Base-by-base conservation (phyloP, 2,888 invertebrate species). In the Linyphia triangularis region DNA sequence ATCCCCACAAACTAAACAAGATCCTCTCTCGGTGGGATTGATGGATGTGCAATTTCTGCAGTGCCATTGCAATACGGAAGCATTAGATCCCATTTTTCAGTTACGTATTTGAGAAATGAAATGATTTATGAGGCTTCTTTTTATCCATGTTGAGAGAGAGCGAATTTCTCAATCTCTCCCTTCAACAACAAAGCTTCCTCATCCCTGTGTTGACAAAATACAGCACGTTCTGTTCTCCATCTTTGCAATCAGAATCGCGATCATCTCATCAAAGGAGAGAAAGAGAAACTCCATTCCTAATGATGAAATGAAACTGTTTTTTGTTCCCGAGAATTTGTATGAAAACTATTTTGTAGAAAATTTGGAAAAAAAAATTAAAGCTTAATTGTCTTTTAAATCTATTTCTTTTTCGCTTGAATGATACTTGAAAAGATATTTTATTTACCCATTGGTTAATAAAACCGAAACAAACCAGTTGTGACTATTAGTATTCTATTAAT, bases 21-120 rank as follows among this genome's bases (percentile, higher is more conserved):
- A 79, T 61, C 85, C 61, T 67, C 95, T 95, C 94, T 97, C 97
- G 90, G 96, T 96, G 91, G 97, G 96, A 93, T 97, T 97, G 94
- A 97, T 96, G 93, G 96, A 95, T 94, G 96, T 95, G 94, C 97
- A 97, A 93, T 95, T 95, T 93, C 95, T 95, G 95, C 97, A 97
- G 94, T 96, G 96, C 97, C 97, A 97, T 94, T 97, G 97, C 93
- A 97, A 95, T 94, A 97, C 97, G 93, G 97, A 97, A 94, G 97
- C 96, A 94, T 97, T 97, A 93, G 97, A 96, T 94, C 97, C 97
- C 97, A 97, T 97, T 93, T 93, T 94, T 93, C 67, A 26, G 26
- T 81, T 81, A 81, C 81, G 70, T 70, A 70, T 70, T 81, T 70
- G 22, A 28, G 37, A 59, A 37, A 26, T 26, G 24, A 6, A 37